Percentiles rank a stretch among this genome's conserved stretches.
These are phyloP conservation scores for Magallana gigas DNA, from an alignment of 1,140 invertebrate genomes.

Conservation along the genomic window DNA sequence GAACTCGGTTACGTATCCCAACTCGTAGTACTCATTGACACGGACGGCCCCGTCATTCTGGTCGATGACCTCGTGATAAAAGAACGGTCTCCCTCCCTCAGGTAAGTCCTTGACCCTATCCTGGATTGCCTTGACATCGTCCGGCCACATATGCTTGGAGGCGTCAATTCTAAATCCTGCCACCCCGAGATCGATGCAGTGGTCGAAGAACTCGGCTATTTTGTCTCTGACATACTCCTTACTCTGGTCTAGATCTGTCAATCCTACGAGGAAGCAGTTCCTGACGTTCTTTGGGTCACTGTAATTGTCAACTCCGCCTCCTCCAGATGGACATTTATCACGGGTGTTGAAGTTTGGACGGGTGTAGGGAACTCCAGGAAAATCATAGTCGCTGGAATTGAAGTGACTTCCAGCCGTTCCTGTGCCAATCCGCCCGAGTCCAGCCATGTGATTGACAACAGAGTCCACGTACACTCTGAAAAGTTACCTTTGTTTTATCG, in stretches of 20 bases:
- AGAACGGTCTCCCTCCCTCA: constrained; percentile 78
- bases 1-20: constrained; percentile 88
- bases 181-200: constrained; percentile 87
- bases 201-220: constrained; percentile 83
- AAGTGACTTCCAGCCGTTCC: constrained; percentile 75
- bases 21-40: constrained; percentile 79
- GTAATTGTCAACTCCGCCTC: constrained; percentile 78
- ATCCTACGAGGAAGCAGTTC: constrained; percentile 87
- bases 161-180: constrained; percentile 83
- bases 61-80: constrained; percentile 92
- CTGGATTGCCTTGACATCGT: constrained; percentile 69
- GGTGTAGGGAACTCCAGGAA: constrained; percentile 81
- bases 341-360: constrained; percentile 75
- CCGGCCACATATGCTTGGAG: constrained; percentile 78
- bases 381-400: constrained; percentile 78
- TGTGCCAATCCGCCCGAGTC: constrained; percentile 74
- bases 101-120: constrained; percentile 78
- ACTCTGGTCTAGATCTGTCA: constrained; percentile 87
- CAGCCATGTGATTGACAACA: constrained; percentile 94
- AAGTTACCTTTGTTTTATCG: neutral
- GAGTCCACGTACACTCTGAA: constrained; percentile 90
- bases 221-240: constrained; percentile 85
- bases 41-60: constrained; percentile 86
- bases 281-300: constrained; percentile 79
- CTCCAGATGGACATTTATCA: constrained; percentile 74